Percentiles rank a stretch among this genome's conserved stretches.
These are phyloP conservation scores for Lathamus discolor DNA, from an alignment of 2,113 vertebrate genomes.

Conservation along the genomic window DNA sequence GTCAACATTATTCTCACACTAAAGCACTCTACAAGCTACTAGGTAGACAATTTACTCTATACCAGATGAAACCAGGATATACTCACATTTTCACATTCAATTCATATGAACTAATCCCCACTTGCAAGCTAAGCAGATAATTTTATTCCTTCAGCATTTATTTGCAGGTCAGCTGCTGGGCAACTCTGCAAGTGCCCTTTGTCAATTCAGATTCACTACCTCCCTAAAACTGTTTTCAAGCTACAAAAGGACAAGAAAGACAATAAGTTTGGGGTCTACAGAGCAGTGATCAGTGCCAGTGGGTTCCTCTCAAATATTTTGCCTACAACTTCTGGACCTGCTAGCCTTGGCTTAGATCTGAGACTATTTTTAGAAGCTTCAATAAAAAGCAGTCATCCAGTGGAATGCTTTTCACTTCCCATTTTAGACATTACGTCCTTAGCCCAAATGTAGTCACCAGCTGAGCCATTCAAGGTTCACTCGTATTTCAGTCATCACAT, in stretches of 20 bases:
- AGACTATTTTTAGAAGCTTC: slow-evolving; percentile 49
- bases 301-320: neutral
- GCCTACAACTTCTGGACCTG: neutral
- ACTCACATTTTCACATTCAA: neutral
- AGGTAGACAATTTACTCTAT: neutral
- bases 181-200: neutral
- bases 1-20: neutral
- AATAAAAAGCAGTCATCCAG: slow-evolving; percentile 16
- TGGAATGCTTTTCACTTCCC: slow-evolving; percentile 2
- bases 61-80: neutral
- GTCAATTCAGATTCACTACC: neutral
- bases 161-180: neutral
- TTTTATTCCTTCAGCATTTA: neutral
- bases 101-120: neutral
- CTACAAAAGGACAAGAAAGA: neutral
- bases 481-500: neutral
- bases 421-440: slow-evolving; percentile 21
- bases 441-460: neutral
- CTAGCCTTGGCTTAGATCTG: slow-evolving; percentile 22
- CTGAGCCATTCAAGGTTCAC: slow-evolving; percentile 18
- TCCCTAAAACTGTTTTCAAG: neutral
- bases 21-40: neutral
- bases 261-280: neutral
- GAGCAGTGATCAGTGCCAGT: neutral
- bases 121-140: neutral